phyloP scores from a whole-genome alignment of 2,888 invertebrate species.

The Arge pagana region DNA sequence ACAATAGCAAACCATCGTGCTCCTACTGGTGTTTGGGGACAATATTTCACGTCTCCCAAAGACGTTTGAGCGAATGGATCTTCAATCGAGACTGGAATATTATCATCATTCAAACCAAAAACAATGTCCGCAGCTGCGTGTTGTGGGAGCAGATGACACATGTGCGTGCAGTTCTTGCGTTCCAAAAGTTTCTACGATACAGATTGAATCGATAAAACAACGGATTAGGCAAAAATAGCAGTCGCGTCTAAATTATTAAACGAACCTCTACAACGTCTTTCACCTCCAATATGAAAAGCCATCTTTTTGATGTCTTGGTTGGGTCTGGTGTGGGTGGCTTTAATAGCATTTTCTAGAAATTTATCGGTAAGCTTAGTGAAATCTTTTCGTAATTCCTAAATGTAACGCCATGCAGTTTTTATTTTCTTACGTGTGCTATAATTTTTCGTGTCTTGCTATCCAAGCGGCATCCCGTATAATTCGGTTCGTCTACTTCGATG shows the following conservation, averaged over 20 bases:
- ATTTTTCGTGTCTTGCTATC: conserved; percentile 57
- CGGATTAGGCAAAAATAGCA: too few relatives aligned
- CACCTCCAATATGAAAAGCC: too few relatives aligned
- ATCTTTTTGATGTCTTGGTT: too few relatives aligned
- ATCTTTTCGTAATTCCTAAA: too few relatives aligned
- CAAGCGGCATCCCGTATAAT: conserved; percentile 65
- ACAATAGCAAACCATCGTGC: conserved; percentile 64
- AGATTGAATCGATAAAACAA: too few relatives aligned
- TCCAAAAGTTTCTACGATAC: conserved; percentile 1
- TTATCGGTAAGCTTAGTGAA: too few relatives aligned
- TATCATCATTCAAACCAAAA: conserved; percentile 63
- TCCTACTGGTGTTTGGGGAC: conserved; percentile 32
- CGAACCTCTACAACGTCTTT: too few relatives aligned
- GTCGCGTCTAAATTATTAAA: too few relatives aligned
- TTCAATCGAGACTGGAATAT: conserved; percentile 57
- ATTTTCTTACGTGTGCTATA: conserved; percentile 62
- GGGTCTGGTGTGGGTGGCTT: too few relatives aligned
- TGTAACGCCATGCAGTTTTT: too few relatives aligned
- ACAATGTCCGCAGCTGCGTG: conserved; percentile 69
- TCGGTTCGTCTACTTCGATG: conserved; percentile 66
- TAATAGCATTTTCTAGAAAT: too few relatives aligned
- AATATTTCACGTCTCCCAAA: conserved; percentile 35
- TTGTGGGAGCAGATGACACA: conserved; percentile 71
- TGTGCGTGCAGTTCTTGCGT: conserved; percentile 43
- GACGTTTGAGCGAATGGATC: conserved; percentile 33